Evolutionary conservation across 2,888 invertebrate species (phyloP), one percentile per base, ranked within the genome.

Genomic region (Pseudeuparius sepicola): DNA sequence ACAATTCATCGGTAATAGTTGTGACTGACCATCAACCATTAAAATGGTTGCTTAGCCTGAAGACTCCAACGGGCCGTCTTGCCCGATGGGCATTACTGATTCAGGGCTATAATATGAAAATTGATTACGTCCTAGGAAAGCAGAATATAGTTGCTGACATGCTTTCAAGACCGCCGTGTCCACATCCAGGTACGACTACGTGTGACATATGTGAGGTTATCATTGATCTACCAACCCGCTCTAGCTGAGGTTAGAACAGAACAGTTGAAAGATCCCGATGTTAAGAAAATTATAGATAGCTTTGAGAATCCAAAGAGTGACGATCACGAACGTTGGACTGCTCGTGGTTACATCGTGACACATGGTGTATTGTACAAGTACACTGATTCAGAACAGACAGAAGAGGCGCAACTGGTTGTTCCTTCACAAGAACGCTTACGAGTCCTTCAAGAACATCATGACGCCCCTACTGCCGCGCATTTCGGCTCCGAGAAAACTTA

Each of bases 21-120:
- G 40, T 53, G 3, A 63, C 61, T 0, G 66, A 67, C 36, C 66
- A 66, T 36, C 56, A 61, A 36, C 59, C 64, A 0, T 46, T 68
- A n/a, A n/a, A n/a, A n/a, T n/a, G n/a, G n/a, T 40, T 67, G 5
- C 41, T 60, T 40, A 44, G 48, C 1, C 23, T 62, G 4, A 60
- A 29, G 10, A 37, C 41, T 3, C 43, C 41, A 6, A 37, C 53
- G 9, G 61, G 61, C 9, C 39, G 64, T 17, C 40, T 68, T 0
- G 57, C 56, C 17, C 42, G 65, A 18, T 67, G 65, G 66, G 57
- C 59, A 1, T 27, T 66, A 6, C 39, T 46, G 7, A 36, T 67
- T 2, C 58, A 62, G 40, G 40, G 49, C 2, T 63, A 51, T 38
- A 50, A 61, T 17, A 39, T 45, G 1, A 4, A 24, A 13, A 40